Evolutionary conservation across 2,113 vertebrate genomes (phyloP).

Genomic region (Pterocles orientalis): DNA sequence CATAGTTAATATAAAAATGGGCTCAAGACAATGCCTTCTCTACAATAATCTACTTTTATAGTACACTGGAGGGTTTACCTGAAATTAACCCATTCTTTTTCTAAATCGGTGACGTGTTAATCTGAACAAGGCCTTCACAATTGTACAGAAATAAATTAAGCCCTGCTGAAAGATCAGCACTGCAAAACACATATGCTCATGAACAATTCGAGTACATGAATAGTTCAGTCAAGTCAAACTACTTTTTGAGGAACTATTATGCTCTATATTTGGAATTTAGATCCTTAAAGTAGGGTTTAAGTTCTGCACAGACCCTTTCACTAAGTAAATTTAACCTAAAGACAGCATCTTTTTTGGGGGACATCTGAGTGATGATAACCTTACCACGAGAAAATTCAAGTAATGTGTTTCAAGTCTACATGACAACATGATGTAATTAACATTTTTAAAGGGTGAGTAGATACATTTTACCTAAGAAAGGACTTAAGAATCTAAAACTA

Average conservation of each 20-base stretch:
- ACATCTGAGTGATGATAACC: background rate
- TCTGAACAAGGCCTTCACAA: background rate
- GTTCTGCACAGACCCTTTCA: constrained; percentile 18
- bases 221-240: background rate
- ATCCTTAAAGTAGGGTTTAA: background rate
- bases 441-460: background rate
- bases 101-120: background rate
- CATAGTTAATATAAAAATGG: constrained; percentile 58
- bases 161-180: background rate
- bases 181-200: background rate
- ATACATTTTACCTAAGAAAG: background rate
- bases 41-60: background rate
- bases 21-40: constrained; percentile 37
- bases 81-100: background rate
- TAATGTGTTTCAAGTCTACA: background rate
- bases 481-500: background rate
- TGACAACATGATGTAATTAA: background rate
- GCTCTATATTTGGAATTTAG: background rate
- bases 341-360: background rate
- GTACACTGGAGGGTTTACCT: background rate
- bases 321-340: background rate
- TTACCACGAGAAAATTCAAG: constrained; percentile 16
- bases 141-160: background rate
- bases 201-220: background rate
- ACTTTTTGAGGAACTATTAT: background rate